Evolutionary conservation across 1,140 invertebrate species (phyloP), one percentile per base, ranked within the genome.

Genomic region (Patella vulgata): DNA sequence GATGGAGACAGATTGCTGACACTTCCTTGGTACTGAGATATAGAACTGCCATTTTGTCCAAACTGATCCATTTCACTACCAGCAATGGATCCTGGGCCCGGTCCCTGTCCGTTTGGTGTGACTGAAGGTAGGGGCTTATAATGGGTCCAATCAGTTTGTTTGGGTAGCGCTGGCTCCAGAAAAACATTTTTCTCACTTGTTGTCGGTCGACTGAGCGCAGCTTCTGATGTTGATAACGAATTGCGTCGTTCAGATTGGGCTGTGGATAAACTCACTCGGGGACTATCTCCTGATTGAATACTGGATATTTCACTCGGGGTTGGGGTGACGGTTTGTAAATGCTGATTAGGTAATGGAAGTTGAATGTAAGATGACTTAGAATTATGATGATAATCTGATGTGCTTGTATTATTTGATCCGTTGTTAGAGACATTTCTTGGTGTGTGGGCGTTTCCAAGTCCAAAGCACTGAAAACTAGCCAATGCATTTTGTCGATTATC

Each of bases 231-330:
- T 58, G 68, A 63, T 1, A 65, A 36, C 25, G 60, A 56, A 44
- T 72, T 69, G 39, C 75, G 55, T 61, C 59, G 69, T 1, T 39
- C 36, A 3, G 67, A 65, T 8, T 60, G 12, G 1, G 55, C 17
- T 0, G 56, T 44, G 14, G 6, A 5, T 14, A 36, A 36, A 14
- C 14, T 36, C 5, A 5, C 33, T 8, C 33, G 33, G 33, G 5
- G 5, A 36, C 33, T 8, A n/a, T n/a, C n/a, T n/a, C n/a, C n/a
- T n/a, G n/a, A n/a, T 36, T 66, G 62, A 28, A 83, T 82, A 48
- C 70, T 81, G 39, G 82, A 82, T 19, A 81, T 62, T 40, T 83
- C 82, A 65, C 79, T 82, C 2, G 76, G 80, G 17, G 82, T 79
- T 3, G 82, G 81, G 0, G 82, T 80, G 47, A 75, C 68, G 2